Conservation (phyloP, 2,113 vertebrate genomes). For the Heptranchias perlo region DNA sequence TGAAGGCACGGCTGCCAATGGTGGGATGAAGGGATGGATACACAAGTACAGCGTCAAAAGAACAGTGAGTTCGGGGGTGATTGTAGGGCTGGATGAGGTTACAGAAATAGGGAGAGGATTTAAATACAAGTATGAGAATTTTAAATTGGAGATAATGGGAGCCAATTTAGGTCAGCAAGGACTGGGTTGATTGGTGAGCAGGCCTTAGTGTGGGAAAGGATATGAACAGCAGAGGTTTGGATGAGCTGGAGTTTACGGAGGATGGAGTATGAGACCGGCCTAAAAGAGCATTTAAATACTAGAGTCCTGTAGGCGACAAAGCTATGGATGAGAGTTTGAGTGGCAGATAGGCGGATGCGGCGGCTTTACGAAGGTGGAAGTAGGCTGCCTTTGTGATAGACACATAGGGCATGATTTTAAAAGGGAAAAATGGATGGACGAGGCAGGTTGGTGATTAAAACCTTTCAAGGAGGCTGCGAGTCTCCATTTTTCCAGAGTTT, state of each 20-base stretch:
- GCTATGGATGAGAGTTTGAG: not conserved
- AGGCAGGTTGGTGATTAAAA: no score
- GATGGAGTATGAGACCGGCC: not conserved
- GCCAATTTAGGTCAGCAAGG: not conserved
- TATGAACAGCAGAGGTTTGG: not conserved
- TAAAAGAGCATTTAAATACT: not conserved
- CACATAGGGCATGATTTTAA: no score
- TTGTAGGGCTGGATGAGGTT: not conserved
- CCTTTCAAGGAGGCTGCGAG: no score
- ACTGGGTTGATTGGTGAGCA: no score
- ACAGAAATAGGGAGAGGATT: not conserved
- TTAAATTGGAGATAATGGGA: not conserved
- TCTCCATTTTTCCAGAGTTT: no score
- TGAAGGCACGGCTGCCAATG: not conserved
- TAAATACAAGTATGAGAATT: not conserved
- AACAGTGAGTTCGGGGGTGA: not conserved
- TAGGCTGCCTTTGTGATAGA: no score
- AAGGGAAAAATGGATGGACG: no score
- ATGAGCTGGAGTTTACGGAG: not conserved
- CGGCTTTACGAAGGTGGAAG: not conserved
- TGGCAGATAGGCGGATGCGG: not conserved
- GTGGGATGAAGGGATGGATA: not conserved
- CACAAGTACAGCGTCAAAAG: not conserved
- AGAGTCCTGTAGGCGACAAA: not conserved
- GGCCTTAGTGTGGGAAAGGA: not conserved